phyloP scores from a whole-genome alignment of 2,888 invertebrate species.

The Choreutis nemorana region DNA sequence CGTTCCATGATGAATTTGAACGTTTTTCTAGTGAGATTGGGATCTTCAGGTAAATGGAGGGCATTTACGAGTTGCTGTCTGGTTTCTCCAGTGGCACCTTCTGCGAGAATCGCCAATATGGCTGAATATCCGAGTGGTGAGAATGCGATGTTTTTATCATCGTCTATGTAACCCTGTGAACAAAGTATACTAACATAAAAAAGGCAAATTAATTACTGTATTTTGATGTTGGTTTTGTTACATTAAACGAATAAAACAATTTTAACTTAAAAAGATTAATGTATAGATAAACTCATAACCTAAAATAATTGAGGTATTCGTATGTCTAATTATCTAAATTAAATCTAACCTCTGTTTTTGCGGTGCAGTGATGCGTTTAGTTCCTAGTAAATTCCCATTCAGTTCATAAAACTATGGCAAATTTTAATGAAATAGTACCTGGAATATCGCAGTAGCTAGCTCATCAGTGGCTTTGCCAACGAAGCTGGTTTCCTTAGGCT shows the following conservation, averaged over 20 bases:
- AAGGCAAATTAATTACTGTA: no score
- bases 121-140: conserved; percentile 71
- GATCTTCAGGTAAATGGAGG: conserved; percentile 63
- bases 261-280: no score
- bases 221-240: no score
- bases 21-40: conserved; percentile 43
- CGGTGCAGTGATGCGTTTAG: no score
- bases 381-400: no score
- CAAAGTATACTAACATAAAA: no score
- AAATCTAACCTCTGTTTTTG: no score
- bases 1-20: conserved; percentile 58
- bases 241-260: no score
- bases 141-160: conserved; percentile 67
- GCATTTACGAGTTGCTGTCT: conserved; percentile 64
- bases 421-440: conserved; percentile 40
- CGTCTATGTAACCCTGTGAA: conserved; percentile 60
- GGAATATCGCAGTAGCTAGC: conserved; percentile 58
- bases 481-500: conserved; percentile 45
- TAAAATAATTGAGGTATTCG: no score
- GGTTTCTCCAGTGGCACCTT: conserved; percentile 69
- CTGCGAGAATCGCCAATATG: conserved; percentile 69
- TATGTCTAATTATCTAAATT: no score
- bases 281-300: no score
- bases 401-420: no score
- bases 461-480: conserved; percentile 60